Base-by-base conservation (phyloP, 2,888 invertebrate genomes). In the Phymatocera aterrima region DNA sequence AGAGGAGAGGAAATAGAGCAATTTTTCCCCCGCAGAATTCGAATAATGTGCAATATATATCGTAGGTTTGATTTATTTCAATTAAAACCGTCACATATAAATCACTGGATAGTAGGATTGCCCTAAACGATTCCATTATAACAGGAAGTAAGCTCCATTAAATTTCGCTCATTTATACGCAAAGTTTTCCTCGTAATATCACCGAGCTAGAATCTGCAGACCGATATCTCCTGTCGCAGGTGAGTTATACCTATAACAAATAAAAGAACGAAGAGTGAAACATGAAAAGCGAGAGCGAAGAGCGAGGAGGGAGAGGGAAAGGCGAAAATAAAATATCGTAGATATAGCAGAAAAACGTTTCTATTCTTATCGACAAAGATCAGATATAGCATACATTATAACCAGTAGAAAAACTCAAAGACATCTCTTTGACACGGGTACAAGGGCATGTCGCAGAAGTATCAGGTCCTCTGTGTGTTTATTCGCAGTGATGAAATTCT, bases 111-210 rank as follows among this genome's bases (percentile, higher is more conserved):
- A 37, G 61, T 31, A 51, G 34, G 12, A 72, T 51, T 51, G 72
- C 18, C 31, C 72, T 72, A 72, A 72, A 72, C 72, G 72, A 72
- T 72, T 72, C 51, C 72, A 68, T 68, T 68, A 43, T 24, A 24
- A 68, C 43, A 68, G 68, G 40, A 68, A 68, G 40, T 68, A 28
- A 24, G 37, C 43, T 40, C 68, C 68, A 72, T 72, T 72, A 48
- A 72, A 72, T 72, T 72, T 15, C 72, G 51, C 51, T 51, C 72
- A 72, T 72, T 72, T 72, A 48, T 51, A 72, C 48, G 34, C 72
- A 12, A 72, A 72, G 31, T 51, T 72, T 72, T 10, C 34, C n/a
- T 10, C 51, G 18, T 6, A 18, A 51, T 51, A 72, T 72, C 48
- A 15, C 28, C 43, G 37, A 51, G 21, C 31, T 51, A 72, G 31